Base-by-base conservation (phyloP, 2,888 invertebrate genomes). In the Limnephilus lunatus region DNA sequence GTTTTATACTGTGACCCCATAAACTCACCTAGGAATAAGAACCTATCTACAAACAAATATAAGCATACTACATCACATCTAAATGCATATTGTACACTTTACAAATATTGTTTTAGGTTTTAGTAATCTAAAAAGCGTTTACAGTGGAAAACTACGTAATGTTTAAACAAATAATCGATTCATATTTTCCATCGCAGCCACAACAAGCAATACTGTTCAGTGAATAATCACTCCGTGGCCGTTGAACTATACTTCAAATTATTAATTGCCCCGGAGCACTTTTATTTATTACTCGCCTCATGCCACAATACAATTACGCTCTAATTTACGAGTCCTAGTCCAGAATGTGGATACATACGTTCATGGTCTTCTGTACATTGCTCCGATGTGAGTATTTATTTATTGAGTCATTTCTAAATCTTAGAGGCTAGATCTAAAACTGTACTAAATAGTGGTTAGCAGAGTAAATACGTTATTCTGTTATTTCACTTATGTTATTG, bases 241-340 rank as follows among this genome's bases (percentile, higher is more conserved):
- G 25, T 82, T 90, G 82, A 90, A 90, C 90, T 90, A 25, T 25
- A 82, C 90, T 90, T 48, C 39, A 82, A 44, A 39, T 44, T 90
- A 90, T 90, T 90, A 90, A 90, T 90, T 90, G 90, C 81, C 44
- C 82, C 15, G 15, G 44, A 30, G 81, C 89, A 89, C 90, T 90
- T 90, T 90, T 90, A 82, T 90, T 82, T 90, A 90, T 90, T 82
- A 82, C 90, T 39, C 30, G n/a, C 44, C 48, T 81, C 82, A 82
- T 90, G 48, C 90, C 82, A 82, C 30, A 82, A 90, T 5, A 82
- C 90, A 90, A 90, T 90, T 82, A 90, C 81, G 90, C 5, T n/a
- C 31, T 90, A 44, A 90, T 90, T 90, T 90, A 90, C 30, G 90
- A 89, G 32, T 32, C 39, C 81, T 68, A 31, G 44, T n/a, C 2